A percentile compares a stretch with the other conserved stretches of the same genome.
Evolutionary conservation across 2,888 invertebrate species (phyloP).

Genomic region (Phyto melanocephala): DNA sequence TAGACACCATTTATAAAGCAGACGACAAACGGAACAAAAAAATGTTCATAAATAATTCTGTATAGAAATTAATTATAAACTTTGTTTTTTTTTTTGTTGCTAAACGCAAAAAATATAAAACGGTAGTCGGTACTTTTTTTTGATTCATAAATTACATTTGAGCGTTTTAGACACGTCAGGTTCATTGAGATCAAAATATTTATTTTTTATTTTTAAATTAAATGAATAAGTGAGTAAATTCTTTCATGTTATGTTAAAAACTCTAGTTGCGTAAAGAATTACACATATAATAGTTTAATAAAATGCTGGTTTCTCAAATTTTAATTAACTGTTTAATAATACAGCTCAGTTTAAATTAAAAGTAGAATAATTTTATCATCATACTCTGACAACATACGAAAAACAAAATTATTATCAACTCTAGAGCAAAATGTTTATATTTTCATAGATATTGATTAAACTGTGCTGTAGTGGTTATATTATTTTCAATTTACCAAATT

Average conservation of each 20-base stretch:
- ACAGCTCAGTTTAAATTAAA: too few species aligned
- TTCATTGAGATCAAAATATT: conserved; percentile 53
- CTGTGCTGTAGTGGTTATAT: too few species aligned
- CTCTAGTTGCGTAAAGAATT: background rate
- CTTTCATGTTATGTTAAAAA: conserved; percentile 2
- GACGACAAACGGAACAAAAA: too few species aligned
- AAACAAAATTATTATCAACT: too few species aligned
- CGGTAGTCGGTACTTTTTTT: conserved; percentile 4
- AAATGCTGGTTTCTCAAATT: too few species aligned
- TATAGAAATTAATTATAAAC: conserved; percentile 34
- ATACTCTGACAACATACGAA: too few species aligned
- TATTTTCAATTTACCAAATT: background rate
- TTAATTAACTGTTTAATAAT: too few species aligned
- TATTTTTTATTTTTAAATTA: background rate
- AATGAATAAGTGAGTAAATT: conserved; percentile 36
- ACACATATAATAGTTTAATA: too few species aligned
- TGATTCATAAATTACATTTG: background rate
- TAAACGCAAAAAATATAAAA: conserved; percentile 11
- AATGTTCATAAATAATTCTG: background rate
- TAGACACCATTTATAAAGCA: conserved; percentile 5
- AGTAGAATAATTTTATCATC: too few species aligned
- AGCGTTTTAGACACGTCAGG: conserved; percentile 23
- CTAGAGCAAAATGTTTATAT: too few species aligned
- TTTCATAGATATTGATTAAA: too few species aligned
- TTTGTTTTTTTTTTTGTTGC: background rate